Evolutionary conservation across 2,888 invertebrate genomes (phyloP).

Genomic region (Cenopis cana): DNA sequence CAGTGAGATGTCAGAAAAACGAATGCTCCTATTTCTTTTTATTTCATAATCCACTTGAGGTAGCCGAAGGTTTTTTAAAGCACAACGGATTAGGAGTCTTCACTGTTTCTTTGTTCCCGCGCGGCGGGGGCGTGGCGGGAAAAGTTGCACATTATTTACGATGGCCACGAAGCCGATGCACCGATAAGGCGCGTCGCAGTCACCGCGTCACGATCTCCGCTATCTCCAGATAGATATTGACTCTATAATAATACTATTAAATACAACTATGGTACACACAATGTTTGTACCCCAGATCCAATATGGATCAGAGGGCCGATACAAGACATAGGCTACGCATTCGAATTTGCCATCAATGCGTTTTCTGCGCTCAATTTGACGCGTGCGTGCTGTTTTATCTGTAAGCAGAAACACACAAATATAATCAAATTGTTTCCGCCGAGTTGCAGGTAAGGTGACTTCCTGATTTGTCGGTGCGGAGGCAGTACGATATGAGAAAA

Average conservation of each 20-base stretch:
- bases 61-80: background rate
- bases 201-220: constrained; percentile 82
- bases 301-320: constrained; percentile 55
- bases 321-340: background rate
- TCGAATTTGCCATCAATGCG: background rate
- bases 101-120: constrained; percentile 64
- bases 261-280: constrained; percentile 50
- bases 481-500: no score
- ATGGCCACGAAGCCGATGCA: constrained; percentile 82
- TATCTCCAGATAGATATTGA: constrained; percentile 80
- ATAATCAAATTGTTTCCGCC: no score
- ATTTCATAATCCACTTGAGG: background rate
- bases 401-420: no score
- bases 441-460: no score
- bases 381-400: no score
- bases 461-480: no score
- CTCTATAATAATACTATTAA: constrained; percentile 72
- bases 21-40: background rate
- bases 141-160: constrained; percentile 85
- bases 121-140: constrained; percentile 80
- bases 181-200: constrained; percentile 84
- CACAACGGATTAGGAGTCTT: constrained; percentile 52
- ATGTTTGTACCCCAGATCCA: constrained; percentile 57
- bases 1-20: background rate
- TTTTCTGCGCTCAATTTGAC: background rate